phyloP scores from a whole-genome alignment of 2,113 vertebrate genomes.

The Merops nubicus region DNA sequence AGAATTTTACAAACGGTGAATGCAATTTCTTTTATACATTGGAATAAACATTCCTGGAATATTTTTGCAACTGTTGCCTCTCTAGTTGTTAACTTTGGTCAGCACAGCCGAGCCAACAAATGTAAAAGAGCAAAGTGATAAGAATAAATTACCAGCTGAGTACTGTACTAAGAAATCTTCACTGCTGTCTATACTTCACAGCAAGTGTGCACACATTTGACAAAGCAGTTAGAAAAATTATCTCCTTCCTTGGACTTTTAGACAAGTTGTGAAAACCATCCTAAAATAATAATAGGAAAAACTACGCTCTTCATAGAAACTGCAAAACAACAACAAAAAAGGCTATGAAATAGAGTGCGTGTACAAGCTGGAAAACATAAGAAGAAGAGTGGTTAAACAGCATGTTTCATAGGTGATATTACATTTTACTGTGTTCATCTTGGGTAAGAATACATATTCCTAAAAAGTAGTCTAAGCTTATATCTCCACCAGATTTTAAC shows the following conservation, averaged over 20 bases:
- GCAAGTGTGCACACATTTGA: neutral
- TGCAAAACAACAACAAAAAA: neutral
- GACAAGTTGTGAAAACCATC: neutral
- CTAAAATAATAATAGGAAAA: neutral
- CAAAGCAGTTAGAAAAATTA: neutral
- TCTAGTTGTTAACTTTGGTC: neutral
- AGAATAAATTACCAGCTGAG: conserved; percentile 24
- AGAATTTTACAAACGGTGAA: neutral
- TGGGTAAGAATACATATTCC: neutral
- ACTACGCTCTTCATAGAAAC: neutral
- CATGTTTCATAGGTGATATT: neutral
- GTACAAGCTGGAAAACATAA: neutral
- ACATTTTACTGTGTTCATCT: neutral
- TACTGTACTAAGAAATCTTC: neutral
- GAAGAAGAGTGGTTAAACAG: neutral
- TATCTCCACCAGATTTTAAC: neutral
- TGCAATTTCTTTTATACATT: neutral
- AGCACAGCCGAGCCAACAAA: neutral
- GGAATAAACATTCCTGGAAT: neutral
- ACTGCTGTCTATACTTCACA: neutral
- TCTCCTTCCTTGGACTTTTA: neutral
- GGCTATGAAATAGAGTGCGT: neutral
- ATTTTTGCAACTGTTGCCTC: neutral
- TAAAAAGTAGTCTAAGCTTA: neutral
- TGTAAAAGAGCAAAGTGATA: neutral